Conservation (phyloP, 2,888 invertebrate species). For the Oscheius onirici region DNA sequence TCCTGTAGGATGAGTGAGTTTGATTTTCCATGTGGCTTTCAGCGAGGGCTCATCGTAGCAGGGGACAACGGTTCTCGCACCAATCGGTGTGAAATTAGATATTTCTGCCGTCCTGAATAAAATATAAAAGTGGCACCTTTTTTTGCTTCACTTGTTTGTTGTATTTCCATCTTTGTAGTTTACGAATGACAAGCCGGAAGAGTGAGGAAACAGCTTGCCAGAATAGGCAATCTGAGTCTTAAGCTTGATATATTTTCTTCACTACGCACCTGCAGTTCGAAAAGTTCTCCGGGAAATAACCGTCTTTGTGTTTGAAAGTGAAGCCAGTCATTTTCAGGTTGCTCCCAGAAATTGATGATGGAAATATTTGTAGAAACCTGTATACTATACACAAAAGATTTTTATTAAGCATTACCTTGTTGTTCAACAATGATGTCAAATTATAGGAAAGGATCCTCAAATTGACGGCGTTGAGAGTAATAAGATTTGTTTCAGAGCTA, state of each 20-base stretch:
- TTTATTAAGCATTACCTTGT: not conserved
- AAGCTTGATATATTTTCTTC: not conserved
- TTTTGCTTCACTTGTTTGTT: slow-evolving; percentile 8
- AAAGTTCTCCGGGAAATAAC: not conserved
- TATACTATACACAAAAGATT: not conserved
- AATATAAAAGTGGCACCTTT: too few species aligned
- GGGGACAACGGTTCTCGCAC: slow-evolving; percentile 66
- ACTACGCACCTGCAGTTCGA: not conserved
- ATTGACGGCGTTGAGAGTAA: slow-evolving; percentile 55
- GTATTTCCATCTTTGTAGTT: not conserved
- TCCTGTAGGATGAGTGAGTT: slow-evolving; percentile 62
- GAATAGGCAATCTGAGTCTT: not conserved
- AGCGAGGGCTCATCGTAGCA: slow-evolving; percentile 68
- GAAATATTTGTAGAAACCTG: not conserved
- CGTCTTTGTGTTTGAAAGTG: not conserved
- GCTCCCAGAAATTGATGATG: not conserved
- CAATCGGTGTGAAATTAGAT: slow-evolving; percentile 68
- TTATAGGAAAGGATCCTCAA: not conserved
- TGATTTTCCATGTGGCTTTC: slow-evolving; percentile 66
- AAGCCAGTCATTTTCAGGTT: not conserved
- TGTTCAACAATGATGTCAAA: not conserved
- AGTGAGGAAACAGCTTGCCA: not conserved
- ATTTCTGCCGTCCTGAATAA: slow-evolving; percentile 51
- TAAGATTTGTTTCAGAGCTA: slow-evolving; percentile 43
- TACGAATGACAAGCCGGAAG: not conserved